These are phyloP conservation scores for Bruchidius siliquastri DNA, from an alignment of 2,888 invertebrate species.

Conservation along the genomic window DNA sequence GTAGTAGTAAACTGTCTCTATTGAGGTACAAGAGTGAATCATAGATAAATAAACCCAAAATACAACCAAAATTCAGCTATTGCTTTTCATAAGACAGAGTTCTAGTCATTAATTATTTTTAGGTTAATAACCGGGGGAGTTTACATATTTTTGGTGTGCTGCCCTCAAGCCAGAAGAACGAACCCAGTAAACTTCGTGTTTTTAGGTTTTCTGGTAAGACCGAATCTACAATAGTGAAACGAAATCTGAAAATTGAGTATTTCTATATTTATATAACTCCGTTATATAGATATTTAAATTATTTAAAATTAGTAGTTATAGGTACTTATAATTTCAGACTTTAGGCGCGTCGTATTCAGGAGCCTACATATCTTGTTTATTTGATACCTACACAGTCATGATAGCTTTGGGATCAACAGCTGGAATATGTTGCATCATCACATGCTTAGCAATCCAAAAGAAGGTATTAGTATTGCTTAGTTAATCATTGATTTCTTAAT, in stretches of 20 bases:
- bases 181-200: constrained; percentile 29
- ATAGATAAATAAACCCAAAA: too few relatives aligned
- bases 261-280: too few relatives aligned
- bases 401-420: constrained; percentile 48
- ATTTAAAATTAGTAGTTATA: too few relatives aligned
- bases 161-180: constrained; percentile 16
- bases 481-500: too few relatives aligned
- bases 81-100: too few relatives aligned
- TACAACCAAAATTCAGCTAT: too few relatives aligned
- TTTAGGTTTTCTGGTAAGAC: constrained; percentile 10
- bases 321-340: constrained; percentile 32
- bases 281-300: too few relatives aligned
- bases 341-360: constrained; percentile 49
- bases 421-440: constrained; percentile 49
- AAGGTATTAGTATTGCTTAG: background rate
- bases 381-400: constrained; percentile 49
- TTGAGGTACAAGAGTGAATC: too few relatives aligned
- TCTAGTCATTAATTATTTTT: background rate
- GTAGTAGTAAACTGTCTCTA: too few relatives aligned
- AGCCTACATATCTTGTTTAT: constrained; percentile 47
- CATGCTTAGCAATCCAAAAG: constrained; percentile 47
- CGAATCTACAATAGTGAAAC: too few relatives aligned
- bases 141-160: constrained; percentile 23
- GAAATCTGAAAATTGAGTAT: too few relatives aligned
- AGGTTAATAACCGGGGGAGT: constrained; percentile 5